Base-by-base conservation (phyloP, 2,113 vertebrate genomes). In the Mugil cephalus region DNA sequence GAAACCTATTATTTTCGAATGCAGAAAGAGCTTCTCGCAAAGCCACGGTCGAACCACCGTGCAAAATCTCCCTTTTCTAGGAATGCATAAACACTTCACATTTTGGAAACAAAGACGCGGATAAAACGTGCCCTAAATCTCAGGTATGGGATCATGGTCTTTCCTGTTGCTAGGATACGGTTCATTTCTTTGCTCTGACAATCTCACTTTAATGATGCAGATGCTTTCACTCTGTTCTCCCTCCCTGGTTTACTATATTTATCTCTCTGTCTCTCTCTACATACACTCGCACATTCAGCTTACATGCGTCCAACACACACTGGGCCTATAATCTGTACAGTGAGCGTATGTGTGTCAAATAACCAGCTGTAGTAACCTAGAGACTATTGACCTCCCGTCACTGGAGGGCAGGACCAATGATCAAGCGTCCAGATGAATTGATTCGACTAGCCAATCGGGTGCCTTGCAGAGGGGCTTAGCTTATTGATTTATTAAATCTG, bases 141-240 rank as follows among this genome's bases (percentile, higher is more conserved):
- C 82, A 89, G 83, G 87, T 87, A 73, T 30, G 42, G 74, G 67
- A 85, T 88, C 53, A 36, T 4, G 30, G 64, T 66, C 61, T 60
- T 82, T 9, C 71, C 80, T 85, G 88, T 91, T 91, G 88, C 90
- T 91, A 89, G 87, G 90, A 89, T 76, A 85, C 80, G 4, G 66
- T 61, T 82, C 64, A 69, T 71, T 72, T 80, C 70, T 73, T 67
- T 15, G 39, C 82, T 30, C 67, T 54, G 71, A 83, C 70, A 71
- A 71, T 80, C 76, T 88, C 54, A 67, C 72, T 67, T 80, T 75
- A 72, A 69, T 69, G n/a, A 86, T 55, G 78, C 72, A 47, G 48
- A 58, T 39, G 64, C 65, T 81, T 17, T 73, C 18, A 53, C 50
- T 67, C 51, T 65, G 48, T 24, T 52, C 74, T 42, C 46, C 19